A percentile compares a stretch with the other conserved stretches of the same genome.
Evolutionary conservation across 2,113 vertebrate species (phyloP).

Genomic region (Menidia beryllina): DNA sequence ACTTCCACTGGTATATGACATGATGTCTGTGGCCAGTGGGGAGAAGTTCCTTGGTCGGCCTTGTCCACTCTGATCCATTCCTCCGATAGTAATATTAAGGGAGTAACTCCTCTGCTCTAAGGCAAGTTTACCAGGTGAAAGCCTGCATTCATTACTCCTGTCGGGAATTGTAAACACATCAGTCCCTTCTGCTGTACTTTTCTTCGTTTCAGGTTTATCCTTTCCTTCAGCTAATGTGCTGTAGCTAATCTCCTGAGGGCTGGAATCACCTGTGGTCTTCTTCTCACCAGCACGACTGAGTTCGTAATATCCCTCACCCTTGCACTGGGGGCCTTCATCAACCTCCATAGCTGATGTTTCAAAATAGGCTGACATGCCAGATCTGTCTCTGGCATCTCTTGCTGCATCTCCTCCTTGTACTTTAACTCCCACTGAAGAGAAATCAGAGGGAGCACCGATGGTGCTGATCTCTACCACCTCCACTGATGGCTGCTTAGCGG

Average conservation of each 20-base stretch:
- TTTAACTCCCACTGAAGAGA: constrained; percentile 55
- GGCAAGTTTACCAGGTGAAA: constrained; percentile 96
- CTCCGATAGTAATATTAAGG: constrained; percentile 94
- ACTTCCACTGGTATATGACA: constrained; percentile 95
- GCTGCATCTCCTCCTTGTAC: constrained; percentile 65
- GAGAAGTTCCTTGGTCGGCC: constrained; percentile 90
- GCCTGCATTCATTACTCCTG: constrained; percentile 88
- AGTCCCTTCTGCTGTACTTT: constrained; percentile 84
- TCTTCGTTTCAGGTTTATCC: constrained; percentile 81
- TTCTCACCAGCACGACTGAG: constrained; percentile 89
- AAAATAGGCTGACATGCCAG: constrained; percentile 98
- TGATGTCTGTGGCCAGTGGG: constrained; percentile 94
- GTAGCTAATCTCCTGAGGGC: constrained; percentile 85
- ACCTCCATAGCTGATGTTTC: constrained; percentile 93
- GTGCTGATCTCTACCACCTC: constrained; percentile 78
- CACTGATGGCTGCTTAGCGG: constrained; percentile 82
- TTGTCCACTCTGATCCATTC: constrained; percentile 90
- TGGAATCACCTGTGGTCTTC: constrained; percentile 62
- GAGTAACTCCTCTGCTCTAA: constrained; percentile 98
- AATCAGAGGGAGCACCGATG: constrained; percentile 65
- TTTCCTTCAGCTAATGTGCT: constrained; percentile 85
- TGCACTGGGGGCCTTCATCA: constrained; percentile 72
- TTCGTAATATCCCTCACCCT: constrained; percentile 94
- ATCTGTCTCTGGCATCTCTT: constrained; percentile 85
- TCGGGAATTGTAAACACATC: constrained; percentile 82